Evolutionary conservation across 2,797 vertebrate species (phyloP).

Genomic region (Furcifer pardalis): DNA sequence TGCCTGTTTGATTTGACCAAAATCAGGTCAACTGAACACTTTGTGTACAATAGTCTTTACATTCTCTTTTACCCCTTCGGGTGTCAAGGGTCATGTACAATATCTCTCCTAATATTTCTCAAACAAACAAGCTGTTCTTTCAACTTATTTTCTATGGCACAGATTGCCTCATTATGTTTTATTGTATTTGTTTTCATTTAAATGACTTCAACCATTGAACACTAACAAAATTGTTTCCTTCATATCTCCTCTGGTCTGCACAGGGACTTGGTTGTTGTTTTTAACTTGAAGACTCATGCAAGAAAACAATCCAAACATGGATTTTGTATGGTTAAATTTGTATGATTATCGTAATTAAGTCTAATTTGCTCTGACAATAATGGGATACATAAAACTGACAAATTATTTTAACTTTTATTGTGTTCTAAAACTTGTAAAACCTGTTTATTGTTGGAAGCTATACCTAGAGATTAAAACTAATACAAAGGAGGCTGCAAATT

Average conservation of each 20-base stretch:
- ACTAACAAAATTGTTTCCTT: background rate
- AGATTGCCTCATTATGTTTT: conserved; percentile 31
- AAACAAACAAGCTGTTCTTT: conserved; percentile 17
- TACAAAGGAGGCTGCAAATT: conserved; percentile 28
- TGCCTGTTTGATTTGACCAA: background rate
- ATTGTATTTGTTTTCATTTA: conserved; percentile 35
- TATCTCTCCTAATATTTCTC: conserved; percentile 14
- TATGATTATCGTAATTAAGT: conserved; percentile 41
- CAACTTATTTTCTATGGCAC: background rate
- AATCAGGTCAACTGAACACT: background rate
- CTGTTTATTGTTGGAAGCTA: conserved; percentile 32
- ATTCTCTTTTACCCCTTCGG: too few species aligned
- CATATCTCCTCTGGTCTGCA: background rate
- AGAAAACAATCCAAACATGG: conserved; percentile 5
- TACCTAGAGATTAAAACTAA: conserved; percentile 34
- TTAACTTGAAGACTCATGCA: conserved; percentile 9
- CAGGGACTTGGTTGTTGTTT: background rate
- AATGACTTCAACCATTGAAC: background rate
- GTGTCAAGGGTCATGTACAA: too few species aligned
- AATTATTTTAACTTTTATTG: conserved; percentile 31
- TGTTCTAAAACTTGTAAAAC: conserved; percentile 18
- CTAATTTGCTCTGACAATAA: conserved; percentile 11
- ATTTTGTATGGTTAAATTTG: conserved; percentile 28
- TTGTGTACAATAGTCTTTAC: background rate
- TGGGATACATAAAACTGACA: conserved; percentile 7